phyloP scores from a whole-genome alignment of 2,113 vertebrate species.

The Verasper variegatus region DNA sequence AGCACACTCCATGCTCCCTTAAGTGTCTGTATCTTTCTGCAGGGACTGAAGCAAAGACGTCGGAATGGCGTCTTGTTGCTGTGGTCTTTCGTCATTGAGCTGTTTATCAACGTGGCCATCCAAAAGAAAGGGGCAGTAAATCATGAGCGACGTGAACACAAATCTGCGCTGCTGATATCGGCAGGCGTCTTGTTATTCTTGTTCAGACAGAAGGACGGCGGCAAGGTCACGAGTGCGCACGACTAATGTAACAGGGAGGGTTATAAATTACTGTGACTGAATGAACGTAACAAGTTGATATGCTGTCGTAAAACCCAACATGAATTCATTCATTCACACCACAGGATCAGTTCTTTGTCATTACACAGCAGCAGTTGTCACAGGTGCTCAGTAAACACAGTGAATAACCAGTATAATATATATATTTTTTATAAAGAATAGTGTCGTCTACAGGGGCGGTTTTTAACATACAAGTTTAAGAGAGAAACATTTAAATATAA shows the following conservation, averaged over 20 bases:
- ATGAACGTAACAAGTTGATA: constrained; percentile 1
- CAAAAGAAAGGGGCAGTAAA: not conserved
- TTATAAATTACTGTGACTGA: not conserved
- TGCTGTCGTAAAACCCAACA: constrained; percentile 5
- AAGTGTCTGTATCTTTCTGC: not conserved
- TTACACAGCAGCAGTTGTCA: not conserved
- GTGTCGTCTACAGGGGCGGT: no score
- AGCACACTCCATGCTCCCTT: not conserved
- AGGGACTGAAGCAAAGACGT: not conserved
- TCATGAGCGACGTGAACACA: not conserved
- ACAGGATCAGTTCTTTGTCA: not conserved
- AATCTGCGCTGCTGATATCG: not conserved
- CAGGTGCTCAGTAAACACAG: not conserved
- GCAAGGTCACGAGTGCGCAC: not conserved
- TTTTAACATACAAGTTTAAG: no score
- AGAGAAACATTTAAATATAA: no score
- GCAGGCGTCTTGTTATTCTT: not conserved
- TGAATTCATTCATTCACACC: not conserved
- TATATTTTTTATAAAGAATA: no score
- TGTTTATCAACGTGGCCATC: not conserved
- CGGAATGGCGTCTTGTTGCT: not conserved
- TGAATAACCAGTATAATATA: no score
- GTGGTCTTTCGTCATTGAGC: not conserved
- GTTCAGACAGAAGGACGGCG: not conserved
- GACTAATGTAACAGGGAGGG: not conserved